phyloP scores from a whole-genome alignment of 2,888 invertebrate species.

The Rotaria socialis region DNA sequence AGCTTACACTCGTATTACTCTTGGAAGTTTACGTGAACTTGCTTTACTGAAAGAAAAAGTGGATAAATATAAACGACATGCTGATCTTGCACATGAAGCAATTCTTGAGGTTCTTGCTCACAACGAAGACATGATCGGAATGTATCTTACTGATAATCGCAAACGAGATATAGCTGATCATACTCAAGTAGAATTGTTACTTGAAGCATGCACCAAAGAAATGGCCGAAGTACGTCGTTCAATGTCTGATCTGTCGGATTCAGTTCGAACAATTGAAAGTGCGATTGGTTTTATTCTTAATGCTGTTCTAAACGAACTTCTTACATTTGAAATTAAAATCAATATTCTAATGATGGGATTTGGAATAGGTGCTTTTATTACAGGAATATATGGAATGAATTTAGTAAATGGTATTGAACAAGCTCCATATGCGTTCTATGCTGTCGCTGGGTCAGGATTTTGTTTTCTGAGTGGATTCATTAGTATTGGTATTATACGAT shows the following conservation, averaged over 20 bases:
- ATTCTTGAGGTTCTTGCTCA: neutral
- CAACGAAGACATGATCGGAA: slow-evolving; percentile 21
- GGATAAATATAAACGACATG: slow-evolving; percentile 23
- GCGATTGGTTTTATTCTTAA: neutral
- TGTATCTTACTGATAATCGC: slow-evolving; percentile 13
- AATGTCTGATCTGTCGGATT: neutral
- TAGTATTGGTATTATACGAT: neutral
- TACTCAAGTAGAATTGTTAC: neutral
- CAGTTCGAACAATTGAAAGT: slow-evolving; percentile 5
- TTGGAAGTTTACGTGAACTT: slow-evolving; percentile 34
- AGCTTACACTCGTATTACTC: neutral
- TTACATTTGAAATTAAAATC: neutral
- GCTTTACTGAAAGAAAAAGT: neutral
- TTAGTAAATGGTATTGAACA: neutral
- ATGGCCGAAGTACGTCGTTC: slow-evolving; percentile 31
- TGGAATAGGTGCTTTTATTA: neutral
- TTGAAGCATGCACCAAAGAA: slow-evolving; percentile 25
- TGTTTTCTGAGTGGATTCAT: neutral
- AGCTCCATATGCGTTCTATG: neutral
- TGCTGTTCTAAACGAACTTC: slow-evolving; percentile 23
- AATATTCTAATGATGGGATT: slow-evolving; percentile 3
- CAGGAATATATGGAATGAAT: slow-evolving; percentile 27
- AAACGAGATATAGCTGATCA: neutral
- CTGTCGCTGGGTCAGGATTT: neutral
- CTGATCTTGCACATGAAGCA: slow-evolving; percentile 34